Base-by-base conservation (phyloP, 2,888 invertebrate species). In the Smittia aterrima region DNA sequence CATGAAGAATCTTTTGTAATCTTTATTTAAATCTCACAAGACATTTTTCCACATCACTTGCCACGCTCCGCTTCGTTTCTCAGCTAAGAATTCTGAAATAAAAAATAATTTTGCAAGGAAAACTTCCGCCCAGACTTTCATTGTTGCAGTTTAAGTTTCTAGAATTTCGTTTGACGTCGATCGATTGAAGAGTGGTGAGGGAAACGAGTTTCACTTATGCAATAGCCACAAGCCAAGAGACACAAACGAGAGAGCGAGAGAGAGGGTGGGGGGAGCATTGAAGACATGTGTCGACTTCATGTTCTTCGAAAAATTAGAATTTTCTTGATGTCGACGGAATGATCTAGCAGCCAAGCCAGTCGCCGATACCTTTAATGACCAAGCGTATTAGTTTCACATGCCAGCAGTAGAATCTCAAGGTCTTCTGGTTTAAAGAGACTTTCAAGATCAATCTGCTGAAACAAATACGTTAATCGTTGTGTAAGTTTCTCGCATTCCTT, bases 371-470 rank as follows among this genome's bases (percentile, higher is more conserved):
- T 47, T n/a, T 13, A 64, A 25, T 27, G 64, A 64, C n/a, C 64
- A 22, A 58, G 20, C 20, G n/a, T 64, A 64, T 64, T 64, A 24
- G 64, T 64, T 64, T 20, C 64, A 64, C 64, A 64, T 64, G 64
- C 27, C 53, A 18, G n/a, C 18, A n/a, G 4, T 24, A 4, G 16
- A 25, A 27, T 27, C n/a, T 64, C 64, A 64, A 64, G 64, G 64
- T 24, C 27, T 64, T 64, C 64, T 64, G 27, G 64, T 64, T 64
- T 25, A 24, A 64, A 27, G 27, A 64, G 64, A 64, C 64, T 64
- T 64, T 64, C 64, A 64, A 64, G 64, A 64, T 64, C 64, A 64
- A n/a, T 6, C 47, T 16, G 47, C 47, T 16, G 47, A 47, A 16
- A 47, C 47, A 16, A 47, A 47, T n/a, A 47, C 32, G 32, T 47